phyloP scores from a whole-genome alignment of 2,797 vertebrate genomes.

The Poecilia wingei region DNA sequence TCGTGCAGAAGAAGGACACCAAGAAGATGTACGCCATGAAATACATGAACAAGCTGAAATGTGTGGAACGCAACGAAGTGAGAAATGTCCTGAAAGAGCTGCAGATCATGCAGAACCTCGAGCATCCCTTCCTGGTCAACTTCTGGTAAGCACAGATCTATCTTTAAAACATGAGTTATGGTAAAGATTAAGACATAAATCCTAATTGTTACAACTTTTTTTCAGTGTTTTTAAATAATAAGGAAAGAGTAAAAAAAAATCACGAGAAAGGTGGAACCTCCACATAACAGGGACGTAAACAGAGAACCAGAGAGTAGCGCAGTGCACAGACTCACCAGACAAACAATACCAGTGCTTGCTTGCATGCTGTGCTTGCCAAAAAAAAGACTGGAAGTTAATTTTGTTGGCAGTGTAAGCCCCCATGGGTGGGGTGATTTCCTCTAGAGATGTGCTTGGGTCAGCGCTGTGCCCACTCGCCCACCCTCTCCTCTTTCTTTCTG shows the following conservation, averaged over 20 bases:
- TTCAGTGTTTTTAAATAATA: neutral
- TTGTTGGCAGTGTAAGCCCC: constrained; percentile 69
- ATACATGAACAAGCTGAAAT: constrained; percentile 98
- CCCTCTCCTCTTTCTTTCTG: constrained; percentile 22
- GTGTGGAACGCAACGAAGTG: constrained; percentile 96
- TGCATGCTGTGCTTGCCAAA: constrained; percentile 66
- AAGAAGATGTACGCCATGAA: constrained; percentile 99
- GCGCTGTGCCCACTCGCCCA: constrained; percentile 56
- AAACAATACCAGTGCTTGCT: constrained; percentile 59
- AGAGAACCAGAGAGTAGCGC: constrained; percentile 33
- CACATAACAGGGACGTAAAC: constrained; percentile 4
- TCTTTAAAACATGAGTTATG: neutral
- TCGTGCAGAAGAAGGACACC: constrained; percentile 97
- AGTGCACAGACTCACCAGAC: constrained; percentile 51
- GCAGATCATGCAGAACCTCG: constrained; percentile 97
- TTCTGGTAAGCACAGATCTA: constrained; percentile 86
- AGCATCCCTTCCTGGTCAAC: constrained; percentile 97
- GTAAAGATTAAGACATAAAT: neutral
- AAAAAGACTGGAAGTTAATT: constrained; percentile 68
- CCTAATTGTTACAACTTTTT: neutral
- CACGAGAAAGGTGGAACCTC: neutral
- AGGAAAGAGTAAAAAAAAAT: constrained; percentile 3
- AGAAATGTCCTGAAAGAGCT: constrained; percentile 97
- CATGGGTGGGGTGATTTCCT: constrained; percentile 58
- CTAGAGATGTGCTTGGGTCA: constrained; percentile 77